Percentiles rank a stretch among this genome's conserved stretches.
These are phyloP conservation scores for Epizoanthus ramosus DNA, from an alignment of 92 coral and sea anemone genomes.

Conservation along the genomic window DNA sequence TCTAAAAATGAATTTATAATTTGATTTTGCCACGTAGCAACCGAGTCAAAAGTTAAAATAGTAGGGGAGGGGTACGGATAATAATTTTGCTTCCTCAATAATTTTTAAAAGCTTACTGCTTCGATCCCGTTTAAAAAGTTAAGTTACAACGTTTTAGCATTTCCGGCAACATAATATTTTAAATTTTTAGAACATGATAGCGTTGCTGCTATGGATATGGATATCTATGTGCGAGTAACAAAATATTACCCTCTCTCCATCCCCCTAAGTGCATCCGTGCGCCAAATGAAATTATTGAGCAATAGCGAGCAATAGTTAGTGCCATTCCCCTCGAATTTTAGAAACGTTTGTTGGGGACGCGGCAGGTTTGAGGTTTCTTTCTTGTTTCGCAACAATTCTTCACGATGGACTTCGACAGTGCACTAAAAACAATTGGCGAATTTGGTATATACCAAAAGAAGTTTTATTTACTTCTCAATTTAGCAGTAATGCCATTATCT, in stretches of 20 bases:
- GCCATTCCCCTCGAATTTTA: not conserved
- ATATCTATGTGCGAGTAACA: too few species aligned
- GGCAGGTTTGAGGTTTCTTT: not conserved
- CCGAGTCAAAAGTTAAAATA: not conserved
- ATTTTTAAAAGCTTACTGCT: not conserved
- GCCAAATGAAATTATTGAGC: too few species aligned
- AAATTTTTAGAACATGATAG: too few species aligned
- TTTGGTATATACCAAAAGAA: conserved; percentile 85
- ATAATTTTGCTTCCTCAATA: not conserved
- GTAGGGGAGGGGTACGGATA: not conserved
- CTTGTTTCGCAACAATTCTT: not conserved
- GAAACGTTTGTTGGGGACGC: not conserved
- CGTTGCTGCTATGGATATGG: too few species aligned
- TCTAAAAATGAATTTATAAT: too few species aligned
- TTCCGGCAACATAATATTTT: too few species aligned
- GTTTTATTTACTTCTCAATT: conserved; percentile 58
- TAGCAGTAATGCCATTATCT: conserved; percentile 59
- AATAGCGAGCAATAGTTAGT: conserved; percentile 6
- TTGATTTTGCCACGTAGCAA: conserved; percentile 6
- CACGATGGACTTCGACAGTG: conserved; percentile 79
- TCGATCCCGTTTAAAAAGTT: too few species aligned
- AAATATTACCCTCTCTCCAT: too few species aligned
- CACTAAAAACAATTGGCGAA: conserved; percentile 71
- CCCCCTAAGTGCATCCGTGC: too few species aligned
- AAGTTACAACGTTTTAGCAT: too few species aligned